Evolutionary conservation across 2,888 invertebrate genomes (phyloP).

Genomic region (Autographa gamma): DNA sequence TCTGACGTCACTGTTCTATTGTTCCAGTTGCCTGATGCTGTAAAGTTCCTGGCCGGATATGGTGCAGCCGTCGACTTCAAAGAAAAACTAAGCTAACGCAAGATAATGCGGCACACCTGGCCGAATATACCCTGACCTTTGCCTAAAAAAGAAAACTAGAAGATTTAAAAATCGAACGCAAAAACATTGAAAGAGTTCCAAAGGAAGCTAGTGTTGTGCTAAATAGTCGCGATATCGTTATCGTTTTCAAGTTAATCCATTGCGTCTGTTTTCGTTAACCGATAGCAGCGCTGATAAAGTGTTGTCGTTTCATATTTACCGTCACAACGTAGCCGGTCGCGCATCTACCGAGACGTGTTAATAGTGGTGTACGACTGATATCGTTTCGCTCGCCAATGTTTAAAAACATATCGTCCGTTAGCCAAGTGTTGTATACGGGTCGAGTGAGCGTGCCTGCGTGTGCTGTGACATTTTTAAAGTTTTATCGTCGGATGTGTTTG

Average conservation of each 20-base stretch:
- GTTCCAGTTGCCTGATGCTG: conserved; percentile 84
- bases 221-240: conserved; percentile 66
- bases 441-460: conserved; percentile 57
- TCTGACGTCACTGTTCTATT: conserved; percentile 73
- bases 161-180: conserved; percentile 57
- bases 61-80: conserved; percentile 83
- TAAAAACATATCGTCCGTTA: conserved; percentile 68
- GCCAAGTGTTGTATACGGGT: conserved; percentile 63
- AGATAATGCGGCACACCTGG: conserved; percentile 62
- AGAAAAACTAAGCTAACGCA: conserved; percentile 59
- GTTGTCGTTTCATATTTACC: conserved; percentile 61
- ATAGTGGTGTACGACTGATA: conserved; percentile 58
- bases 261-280: conserved; percentile 75
- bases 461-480: conserved; percentile 62
- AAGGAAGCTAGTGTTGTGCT: conserved; percentile 73
- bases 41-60: conserved; percentile 81
- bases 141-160: conserved; percentile 50
- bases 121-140: conserved; percentile 73
- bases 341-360: conserved; percentile 66
- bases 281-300: conserved; percentile 72
- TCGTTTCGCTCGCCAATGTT: conserved; percentile 71
- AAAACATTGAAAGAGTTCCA: conserved; percentile 60
- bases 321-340: conserved; percentile 61
- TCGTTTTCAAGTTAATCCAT: conserved; percentile 66
- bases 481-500: conserved; percentile 58